Percentiles rank a stretch among this genome's conserved stretches.
Evolutionary conservation across 2,113 vertebrate species (phyloP).

Genomic region (Plotosus lineatus): DNA sequence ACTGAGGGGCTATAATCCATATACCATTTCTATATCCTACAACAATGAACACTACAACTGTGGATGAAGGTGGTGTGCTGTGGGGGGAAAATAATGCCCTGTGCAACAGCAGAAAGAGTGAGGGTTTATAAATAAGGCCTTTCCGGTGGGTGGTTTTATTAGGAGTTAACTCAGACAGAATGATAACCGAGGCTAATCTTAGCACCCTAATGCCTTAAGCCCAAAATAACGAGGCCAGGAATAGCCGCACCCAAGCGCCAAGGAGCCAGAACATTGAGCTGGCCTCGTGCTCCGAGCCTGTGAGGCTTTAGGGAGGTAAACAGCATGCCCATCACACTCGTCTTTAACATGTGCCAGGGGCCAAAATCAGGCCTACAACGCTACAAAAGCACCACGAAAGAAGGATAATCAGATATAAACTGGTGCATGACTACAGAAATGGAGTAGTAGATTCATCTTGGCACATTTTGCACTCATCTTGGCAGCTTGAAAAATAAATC

Average conservation of each 20-base stretch:
- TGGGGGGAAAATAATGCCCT: neutral
- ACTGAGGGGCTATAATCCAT: neutral
- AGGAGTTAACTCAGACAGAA: constrained; percentile 56
- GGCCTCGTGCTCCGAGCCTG: constrained; percentile 27
- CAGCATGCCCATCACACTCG: constrained; percentile 32
- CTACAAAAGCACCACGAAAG: neutral
- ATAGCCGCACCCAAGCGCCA: constrained; percentile 43
- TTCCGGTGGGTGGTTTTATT: constrained; percentile 50
- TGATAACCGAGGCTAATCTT: constrained; percentile 57
- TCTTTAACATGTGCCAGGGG: constrained; percentile 29
- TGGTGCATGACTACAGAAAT: constrained; percentile 1
- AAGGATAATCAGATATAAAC: constrained; percentile 16
- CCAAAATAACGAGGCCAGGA: constrained; percentile 49
- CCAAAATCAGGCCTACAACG: neutral
- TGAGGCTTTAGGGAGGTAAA: constrained; percentile 37
- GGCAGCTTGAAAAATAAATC: neutral
- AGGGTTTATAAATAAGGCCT: constrained; percentile 51
- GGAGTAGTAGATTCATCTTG: constrained; percentile 12
- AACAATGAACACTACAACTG: neutral
- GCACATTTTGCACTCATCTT: constrained; percentile 4
- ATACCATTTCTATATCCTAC: neutral
- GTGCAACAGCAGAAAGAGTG: constrained; percentile 9
- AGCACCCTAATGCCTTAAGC: constrained; percentile 50
- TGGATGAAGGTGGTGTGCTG: neutral
- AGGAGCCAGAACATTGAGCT: constrained; percentile 44